Base-by-base conservation (phyloP, 2,888 invertebrate genomes). In the Stenichneumon culpator region DNA sequence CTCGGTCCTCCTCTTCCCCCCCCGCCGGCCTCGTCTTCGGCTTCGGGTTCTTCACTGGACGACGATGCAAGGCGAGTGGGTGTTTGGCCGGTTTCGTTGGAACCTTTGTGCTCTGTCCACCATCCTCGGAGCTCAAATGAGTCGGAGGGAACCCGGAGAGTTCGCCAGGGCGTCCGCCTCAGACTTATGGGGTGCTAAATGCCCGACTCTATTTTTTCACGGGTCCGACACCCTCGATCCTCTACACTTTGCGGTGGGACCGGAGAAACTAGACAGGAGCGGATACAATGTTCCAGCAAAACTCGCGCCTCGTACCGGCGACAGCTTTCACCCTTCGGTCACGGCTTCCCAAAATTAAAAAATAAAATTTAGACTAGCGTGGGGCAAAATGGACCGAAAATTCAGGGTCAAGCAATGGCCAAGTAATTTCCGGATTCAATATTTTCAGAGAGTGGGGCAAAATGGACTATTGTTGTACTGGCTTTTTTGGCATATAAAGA, bases 1-100 rank as follows among this genome's bases (percentile, higher is more conserved):
- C 91, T 83, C 86, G 79, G 85, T 80, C 82, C 80, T 79, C 75
- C 54, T 77, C 50, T 32, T 70, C 14, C 5, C 19, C 19, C 74
- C 39, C 16, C 63, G 68, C 32, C 60, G 3, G 6, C 16, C 32
- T 36, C 63, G 19, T 39, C 65, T 32, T 19, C 50, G 60, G 72
- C 79, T 68, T 44, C 50, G 60, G 69, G 70, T 22, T 22, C 69
- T 57, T 36, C 32, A 16, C 57, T 32, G 16, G 14, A 32, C 63
- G 47, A 65, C 57, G 54, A 28, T 52, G 65, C 25, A 60, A 72
- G 47, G 16, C 67, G 63, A 39, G 75, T 39, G 28, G 52, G 60
- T 28, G 60, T 67, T 67, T 60, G 77, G 74, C 72, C 82, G 82
- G 67, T 82, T 82, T 79, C 65, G 79, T 50, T 79, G 68, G 39